These are phyloP conservation scores for Alligator sinensis DNA, from an alignment of 2,113 vertebrate genomes.

Conservation along the genomic window DNA sequence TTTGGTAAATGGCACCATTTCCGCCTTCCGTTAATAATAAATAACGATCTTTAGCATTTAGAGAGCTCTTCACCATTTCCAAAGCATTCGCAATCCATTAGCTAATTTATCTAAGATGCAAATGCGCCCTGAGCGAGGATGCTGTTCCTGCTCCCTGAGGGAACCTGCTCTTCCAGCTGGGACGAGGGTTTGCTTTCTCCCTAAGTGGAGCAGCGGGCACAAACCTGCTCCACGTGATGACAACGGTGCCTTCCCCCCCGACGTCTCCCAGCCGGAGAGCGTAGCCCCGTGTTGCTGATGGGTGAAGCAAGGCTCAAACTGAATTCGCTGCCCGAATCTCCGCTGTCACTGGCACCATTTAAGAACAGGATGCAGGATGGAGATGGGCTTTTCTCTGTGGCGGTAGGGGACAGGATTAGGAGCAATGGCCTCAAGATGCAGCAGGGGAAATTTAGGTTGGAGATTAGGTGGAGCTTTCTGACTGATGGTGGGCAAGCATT, in stretches of 20 bases:
- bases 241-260: not conserved
- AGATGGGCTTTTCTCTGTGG: no score
- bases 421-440: no score
- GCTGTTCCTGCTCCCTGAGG: slow-evolving; percentile 31
- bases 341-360: not conserved
- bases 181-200: slow-evolving; percentile 21
- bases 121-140: slow-evolving; percentile 26
- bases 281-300: not conserved
- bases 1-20: slow-evolving; percentile 58
- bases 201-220: not conserved
- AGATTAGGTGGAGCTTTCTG: no score
- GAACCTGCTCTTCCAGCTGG: slow-evolving; percentile 18
- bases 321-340: not conserved
- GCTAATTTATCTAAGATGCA: slow-evolving; percentile 49
- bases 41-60: slow-evolving; percentile 39
- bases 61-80: slow-evolving; percentile 43
- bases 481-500: no score
- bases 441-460: no score
- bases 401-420: no score
- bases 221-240: not conserved
- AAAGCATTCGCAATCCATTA: slow-evolving; percentile 24
- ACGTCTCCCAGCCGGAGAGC: slow-evolving; percentile 3
- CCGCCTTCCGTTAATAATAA: slow-evolving; percentile 44
- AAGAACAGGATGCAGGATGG: not conserved
- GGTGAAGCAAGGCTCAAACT: not conserved